phyloP scores from a whole-genome alignment of 2,888 invertebrate species.

The Physocephala rufipes region DNA sequence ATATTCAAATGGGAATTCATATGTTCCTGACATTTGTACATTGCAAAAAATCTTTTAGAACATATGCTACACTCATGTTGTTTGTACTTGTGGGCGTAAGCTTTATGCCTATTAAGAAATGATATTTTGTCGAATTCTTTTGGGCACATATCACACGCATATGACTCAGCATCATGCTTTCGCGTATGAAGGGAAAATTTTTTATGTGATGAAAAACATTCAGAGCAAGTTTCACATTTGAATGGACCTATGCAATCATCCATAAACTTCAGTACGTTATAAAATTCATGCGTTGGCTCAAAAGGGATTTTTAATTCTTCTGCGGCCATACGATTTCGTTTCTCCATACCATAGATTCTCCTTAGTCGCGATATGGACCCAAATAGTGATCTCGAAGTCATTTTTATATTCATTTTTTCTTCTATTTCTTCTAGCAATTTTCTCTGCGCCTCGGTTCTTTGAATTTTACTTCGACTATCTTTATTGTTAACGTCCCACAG shows the following conservation, averaged over 20 bases:
- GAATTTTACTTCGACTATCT: slow-evolving; percentile 39
- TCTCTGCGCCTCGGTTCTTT: slow-evolving; percentile 36
- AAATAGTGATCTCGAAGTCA: slow-evolving; percentile 29
- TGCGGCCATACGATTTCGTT: slow-evolving; percentile 27
- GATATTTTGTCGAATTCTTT: slow-evolving; percentile 31
- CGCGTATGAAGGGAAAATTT: slow-evolving; percentile 37
- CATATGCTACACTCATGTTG: slow-evolving; percentile 40
- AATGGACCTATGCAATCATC: slow-evolving; percentile 41
- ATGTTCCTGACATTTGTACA: slow-evolving; percentile 38
- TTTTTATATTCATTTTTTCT: slow-evolving; percentile 33
- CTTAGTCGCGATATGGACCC: slow-evolving; percentile 38
- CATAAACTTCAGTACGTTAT: slow-evolving; percentile 37
- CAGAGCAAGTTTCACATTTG: slow-evolving; percentile 37
- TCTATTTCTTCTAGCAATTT: slow-evolving; percentile 37
- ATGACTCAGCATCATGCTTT: slow-evolving; percentile 29
- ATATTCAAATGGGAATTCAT: slow-evolving; percentile 43
- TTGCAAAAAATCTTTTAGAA: slow-evolving; percentile 39
- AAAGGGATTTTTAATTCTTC: slow-evolving; percentile 5
- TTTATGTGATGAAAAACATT: slow-evolving; percentile 35
- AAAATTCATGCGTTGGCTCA: slow-evolving; percentile 24
- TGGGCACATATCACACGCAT: slow-evolving; percentile 42
- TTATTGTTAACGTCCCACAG: slow-evolving; percentile 42
- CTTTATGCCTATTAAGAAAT: slow-evolving; percentile 38
- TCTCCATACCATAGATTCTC: slow-evolving; percentile 39
- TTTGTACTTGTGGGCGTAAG: slow-evolving; percentile 33